These are phyloP conservation scores for Cosmia trapezina DNA, from an alignment of 2,888 invertebrate genomes.

Conservation along the genomic window DNA sequence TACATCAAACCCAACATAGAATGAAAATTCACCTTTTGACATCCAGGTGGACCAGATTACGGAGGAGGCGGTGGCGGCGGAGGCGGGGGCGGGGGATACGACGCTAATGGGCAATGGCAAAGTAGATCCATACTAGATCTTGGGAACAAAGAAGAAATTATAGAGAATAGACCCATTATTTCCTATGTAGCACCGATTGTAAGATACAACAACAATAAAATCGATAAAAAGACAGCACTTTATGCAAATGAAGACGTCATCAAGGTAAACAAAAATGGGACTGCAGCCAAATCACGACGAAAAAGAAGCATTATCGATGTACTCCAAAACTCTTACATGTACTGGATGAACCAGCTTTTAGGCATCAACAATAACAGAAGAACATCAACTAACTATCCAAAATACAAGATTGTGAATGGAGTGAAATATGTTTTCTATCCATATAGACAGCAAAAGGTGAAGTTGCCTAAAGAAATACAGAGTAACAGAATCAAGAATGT, in stretches of 20 bases:
- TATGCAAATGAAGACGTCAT: slow-evolving; percentile 14
- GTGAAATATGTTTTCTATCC: slow-evolving; percentile 83
- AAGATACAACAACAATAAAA: slow-evolving; percentile 66
- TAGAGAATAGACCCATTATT: slow-evolving; percentile 69
- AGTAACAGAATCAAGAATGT: slow-evolving; percentile 64
- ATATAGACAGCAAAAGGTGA: slow-evolving; percentile 72
- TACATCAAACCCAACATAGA: slow-evolving; percentile 47
- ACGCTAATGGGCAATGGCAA: slow-evolving; percentile 88
- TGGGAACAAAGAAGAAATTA: slow-evolving; percentile 62
- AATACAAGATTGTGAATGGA: slow-evolving; percentile 82
- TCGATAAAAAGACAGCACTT: slow-evolving; percentile 50
- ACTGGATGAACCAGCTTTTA: slow-evolving; percentile 80
- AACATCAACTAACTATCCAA: slow-evolving; percentile 71
- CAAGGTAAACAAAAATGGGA: slow-evolving; percentile 16
- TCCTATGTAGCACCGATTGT: slow-evolving; percentile 74
- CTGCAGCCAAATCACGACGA: slow-evolving; percentile 71
- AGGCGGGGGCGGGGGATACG: slow-evolving; percentile 83
- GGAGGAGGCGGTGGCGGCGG: slow-evolving; percentile 75
- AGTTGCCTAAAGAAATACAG: slow-evolving; percentile 74
- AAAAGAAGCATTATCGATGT: slow-evolving; percentile 81
- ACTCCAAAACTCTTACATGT: slow-evolving; percentile 80
- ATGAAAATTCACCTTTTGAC: slow-evolving; percentile 68
- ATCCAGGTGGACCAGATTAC: slow-evolving; percentile 84
- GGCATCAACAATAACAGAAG: slow-evolving; percentile 74
- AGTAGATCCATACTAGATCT: slow-evolving; percentile 81